Percentiles rank a stretch among this genome's conserved stretches.
Conservation (phyloP, 2,888 invertebrate species). For the Iselma pallidipennis region DNA sequence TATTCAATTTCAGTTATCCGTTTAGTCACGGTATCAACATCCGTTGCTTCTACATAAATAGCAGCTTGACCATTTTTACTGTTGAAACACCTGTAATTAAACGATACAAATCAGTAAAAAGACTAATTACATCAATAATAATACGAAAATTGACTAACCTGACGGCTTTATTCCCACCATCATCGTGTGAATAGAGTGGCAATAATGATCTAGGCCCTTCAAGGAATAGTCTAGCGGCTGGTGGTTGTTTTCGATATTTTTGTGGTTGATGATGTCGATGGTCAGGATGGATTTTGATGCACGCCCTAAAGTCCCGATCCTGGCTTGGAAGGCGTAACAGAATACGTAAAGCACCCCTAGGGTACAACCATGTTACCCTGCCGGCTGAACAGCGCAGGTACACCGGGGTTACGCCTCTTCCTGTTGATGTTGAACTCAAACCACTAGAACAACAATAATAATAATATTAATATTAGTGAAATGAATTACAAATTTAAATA, state of each 20-base stretch:
- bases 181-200: constrained; percentile 63
- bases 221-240: constrained; percentile 65
- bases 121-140: background rate
- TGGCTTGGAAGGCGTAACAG: constrained; percentile 64
- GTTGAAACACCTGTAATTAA: constrained; percentile 62
- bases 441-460: constrained; percentile 58
- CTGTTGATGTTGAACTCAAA: constrained; percentile 57
- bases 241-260: constrained; percentile 30
- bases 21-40: constrained; percentile 58
- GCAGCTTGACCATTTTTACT: constrained; percentile 67
- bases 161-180: constrained; percentile 56
- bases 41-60: constrained; percentile 66
- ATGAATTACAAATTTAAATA: background rate
- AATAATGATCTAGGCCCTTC: constrained; percentile 66
- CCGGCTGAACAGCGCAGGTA: constrained; percentile 77
- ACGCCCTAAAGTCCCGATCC: constrained; percentile 69
- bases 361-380: constrained; percentile 74
- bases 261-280: constrained; percentile 20
- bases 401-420: constrained; percentile 73
- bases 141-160: constrained; percentile 43
- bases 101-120: constrained; percentile 11
- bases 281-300: constrained; percentile 63
- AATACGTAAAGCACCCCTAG: constrained; percentile 72
- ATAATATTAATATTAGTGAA: too few species aligned
- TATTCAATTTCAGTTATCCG: constrained; percentile 68